A percentile compares a stretch with the other conserved stretches of the same genome.
Evolutionary conservation across 2,888 invertebrate genomes (phyloP).

Genomic region (Mycalesis mineus): DNA sequence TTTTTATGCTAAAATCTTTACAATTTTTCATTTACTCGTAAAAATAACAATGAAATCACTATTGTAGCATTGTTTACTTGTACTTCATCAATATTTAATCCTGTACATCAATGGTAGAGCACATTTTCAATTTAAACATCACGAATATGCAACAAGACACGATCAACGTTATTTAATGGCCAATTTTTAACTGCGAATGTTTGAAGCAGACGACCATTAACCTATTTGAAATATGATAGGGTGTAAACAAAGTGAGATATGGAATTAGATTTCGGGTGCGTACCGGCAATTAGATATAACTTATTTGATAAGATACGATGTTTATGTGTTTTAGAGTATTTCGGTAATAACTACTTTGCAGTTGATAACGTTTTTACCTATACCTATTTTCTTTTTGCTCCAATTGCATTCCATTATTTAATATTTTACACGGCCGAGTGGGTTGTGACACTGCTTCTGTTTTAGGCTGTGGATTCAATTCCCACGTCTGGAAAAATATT

Average conservation of each 20-base stretch:
- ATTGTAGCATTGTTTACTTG: not conserved
- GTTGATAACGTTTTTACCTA: not conserved
- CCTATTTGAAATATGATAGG: constrained; percentile 34
- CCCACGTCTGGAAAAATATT: too few species aligned
- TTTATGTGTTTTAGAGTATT: constrained; percentile 1
- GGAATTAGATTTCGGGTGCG: constrained; percentile 45
- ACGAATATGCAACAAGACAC: not conserved
- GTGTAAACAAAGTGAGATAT: constrained; percentile 44
- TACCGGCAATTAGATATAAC: constrained; percentile 53
- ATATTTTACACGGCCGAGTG: too few species aligned
- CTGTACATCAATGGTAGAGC: not conserved
- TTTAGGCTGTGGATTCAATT: too few species aligned
- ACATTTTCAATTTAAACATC: not conserved
- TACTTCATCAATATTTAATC: not conserved
- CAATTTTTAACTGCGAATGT: not conserved
- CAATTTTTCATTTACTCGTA: too few species aligned
- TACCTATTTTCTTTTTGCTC: too few species aligned
- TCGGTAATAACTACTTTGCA: not conserved
- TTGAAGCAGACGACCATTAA: constrained; percentile 32
- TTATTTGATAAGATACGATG: constrained; percentile 26
- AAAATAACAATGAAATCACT: too few species aligned
- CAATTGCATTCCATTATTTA: too few species aligned
- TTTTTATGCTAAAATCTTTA: too few species aligned
- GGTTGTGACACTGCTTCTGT: too few species aligned
- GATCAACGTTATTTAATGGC: not conserved